Percentiles rank a stretch among this genome's conserved stretches.
phyloP scores from a whole-genome alignment of 2,888 invertebrate genomes.

The Chorisops tibialis region DNA sequence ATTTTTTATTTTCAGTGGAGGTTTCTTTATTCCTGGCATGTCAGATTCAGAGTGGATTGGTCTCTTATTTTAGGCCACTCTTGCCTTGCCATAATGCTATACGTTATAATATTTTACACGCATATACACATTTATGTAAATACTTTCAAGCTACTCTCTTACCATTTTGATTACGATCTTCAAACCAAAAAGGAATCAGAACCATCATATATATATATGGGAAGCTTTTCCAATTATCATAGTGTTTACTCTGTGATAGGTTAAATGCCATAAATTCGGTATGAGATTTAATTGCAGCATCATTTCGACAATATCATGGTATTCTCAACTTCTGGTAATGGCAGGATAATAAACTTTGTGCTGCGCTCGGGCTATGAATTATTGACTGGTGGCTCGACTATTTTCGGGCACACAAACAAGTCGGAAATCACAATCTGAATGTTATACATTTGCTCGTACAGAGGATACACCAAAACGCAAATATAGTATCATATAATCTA shows the following conservation, averaged over 20 bases:
- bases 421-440: too few species aligned
- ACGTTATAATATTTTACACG: neutral
- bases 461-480: too few species aligned
- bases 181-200: neutral
- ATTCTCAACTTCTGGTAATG: too few species aligned
- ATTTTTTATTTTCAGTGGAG: neutral
- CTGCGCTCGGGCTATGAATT: too few species aligned
- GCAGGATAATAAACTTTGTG: too few species aligned
- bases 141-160: neutral
- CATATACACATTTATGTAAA: neutral
- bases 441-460: too few species aligned
- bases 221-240: constrained; percentile 5
- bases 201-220: neutral
- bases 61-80: neutral
- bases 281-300: constrained; percentile 14
- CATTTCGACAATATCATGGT: too few species aligned
- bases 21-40: neutral
- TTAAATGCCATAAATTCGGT: constrained; percentile 4
- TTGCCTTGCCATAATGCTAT: neutral
- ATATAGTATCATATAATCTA: too few species aligned
- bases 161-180: neutral
- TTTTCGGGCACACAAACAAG: too few species aligned
- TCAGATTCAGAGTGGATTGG: neutral
- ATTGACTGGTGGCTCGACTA: too few species aligned
- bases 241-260: neutral